phyloP scores from a whole-genome alignment of 2,888 invertebrate genomes.

The Alsophila aescularia region DNA sequence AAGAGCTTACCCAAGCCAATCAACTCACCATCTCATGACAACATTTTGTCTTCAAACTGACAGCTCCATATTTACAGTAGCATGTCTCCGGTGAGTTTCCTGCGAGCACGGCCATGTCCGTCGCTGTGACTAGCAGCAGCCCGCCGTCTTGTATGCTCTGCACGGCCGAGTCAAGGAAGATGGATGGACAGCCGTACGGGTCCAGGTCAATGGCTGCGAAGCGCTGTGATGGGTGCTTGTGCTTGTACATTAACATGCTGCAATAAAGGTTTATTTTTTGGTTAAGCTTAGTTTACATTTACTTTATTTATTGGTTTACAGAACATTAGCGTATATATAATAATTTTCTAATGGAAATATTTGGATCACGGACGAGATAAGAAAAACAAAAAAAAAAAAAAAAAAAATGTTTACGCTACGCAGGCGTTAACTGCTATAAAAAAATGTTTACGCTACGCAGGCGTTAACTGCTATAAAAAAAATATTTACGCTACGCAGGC shows the following conservation, averaged over 20 bases:
- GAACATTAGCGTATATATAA: too few species aligned
- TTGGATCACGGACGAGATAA: too few species aligned
- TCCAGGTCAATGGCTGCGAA: slow-evolving; percentile 98
- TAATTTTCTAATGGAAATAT: too few species aligned
- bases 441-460: too few species aligned
- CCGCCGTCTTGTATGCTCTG: slow-evolving; percentile 93
- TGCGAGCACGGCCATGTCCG: slow-evolving; percentile 98
- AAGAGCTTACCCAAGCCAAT: too few species aligned
- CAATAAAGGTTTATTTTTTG: slow-evolving; percentile 40
- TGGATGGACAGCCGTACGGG: slow-evolving; percentile 98
- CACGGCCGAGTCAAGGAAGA: slow-evolving; percentile 95
- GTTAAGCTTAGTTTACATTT: neutral
- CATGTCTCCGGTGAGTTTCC: slow-evolving; percentile 98
- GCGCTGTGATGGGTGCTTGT: slow-evolving; percentile 85
- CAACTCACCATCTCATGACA: slow-evolving; percentile 96
- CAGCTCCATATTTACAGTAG: slow-evolving; percentile 95
- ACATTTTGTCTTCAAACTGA: slow-evolving; percentile 92
- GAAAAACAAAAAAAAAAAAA: too few species aligned
- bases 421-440: too few species aligned
- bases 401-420: too few species aligned
- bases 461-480: too few species aligned
- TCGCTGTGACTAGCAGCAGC: slow-evolving; percentile 96
- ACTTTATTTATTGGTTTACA: too few species aligned
- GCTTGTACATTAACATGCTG: slow-evolving; percentile 94
- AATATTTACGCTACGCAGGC: too few species aligned